Conservation (phyloP, 2,113 vertebrate species). For the Dascyllus trimaculatus region DNA sequence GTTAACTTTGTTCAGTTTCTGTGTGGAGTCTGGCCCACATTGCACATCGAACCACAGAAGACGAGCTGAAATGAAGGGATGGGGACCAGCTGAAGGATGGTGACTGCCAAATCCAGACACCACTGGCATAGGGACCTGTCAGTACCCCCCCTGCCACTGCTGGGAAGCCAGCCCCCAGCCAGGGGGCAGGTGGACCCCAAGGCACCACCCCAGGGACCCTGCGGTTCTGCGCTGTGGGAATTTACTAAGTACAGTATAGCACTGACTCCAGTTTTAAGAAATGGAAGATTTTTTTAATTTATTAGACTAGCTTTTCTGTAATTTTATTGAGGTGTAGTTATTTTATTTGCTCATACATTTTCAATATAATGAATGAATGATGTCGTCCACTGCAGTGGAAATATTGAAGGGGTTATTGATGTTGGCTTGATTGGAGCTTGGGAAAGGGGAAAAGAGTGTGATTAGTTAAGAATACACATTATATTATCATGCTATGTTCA, state of each 20-base stretch:
- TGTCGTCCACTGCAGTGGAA: slow-evolving; percentile 23
- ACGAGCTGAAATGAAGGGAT: slow-evolving; percentile 84
- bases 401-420: not conserved
- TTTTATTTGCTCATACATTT: slow-evolving; percentile 42
- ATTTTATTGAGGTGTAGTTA: slow-evolving; percentile 35
- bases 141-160: slow-evolving; percentile 18
- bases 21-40: slow-evolving; percentile 93
- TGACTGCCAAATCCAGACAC: slow-evolving; percentile 60
- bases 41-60: slow-evolving; percentile 92
- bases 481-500: slow-evolving; percentile 20
- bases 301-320: slow-evolving; percentile 61
- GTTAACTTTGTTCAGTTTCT: slow-evolving; percentile 86
- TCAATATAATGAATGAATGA: slow-evolving; percentile 3
- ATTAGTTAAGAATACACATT: slow-evolving; percentile 13
- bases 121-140: slow-evolving; percentile 52
- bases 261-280: slow-evolving; percentile 53
- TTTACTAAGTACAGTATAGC: slow-evolving; percentile 64
- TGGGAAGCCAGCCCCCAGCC: slow-evolving; percentile 32
- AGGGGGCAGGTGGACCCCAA: slow-evolving; percentile 24
- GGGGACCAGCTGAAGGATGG: slow-evolving; percentile 40
- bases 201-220: slow-evolving; percentile 37
- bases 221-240: slow-evolving; percentile 42
- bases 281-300: slow-evolving; percentile 51
- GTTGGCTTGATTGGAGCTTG: slow-evolving; percentile 7
- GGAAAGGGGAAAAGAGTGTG: slow-evolving; percentile 7